Conservation (phyloP, 2,113 vertebrate species). For the Oceanodroma tethys region DNA sequence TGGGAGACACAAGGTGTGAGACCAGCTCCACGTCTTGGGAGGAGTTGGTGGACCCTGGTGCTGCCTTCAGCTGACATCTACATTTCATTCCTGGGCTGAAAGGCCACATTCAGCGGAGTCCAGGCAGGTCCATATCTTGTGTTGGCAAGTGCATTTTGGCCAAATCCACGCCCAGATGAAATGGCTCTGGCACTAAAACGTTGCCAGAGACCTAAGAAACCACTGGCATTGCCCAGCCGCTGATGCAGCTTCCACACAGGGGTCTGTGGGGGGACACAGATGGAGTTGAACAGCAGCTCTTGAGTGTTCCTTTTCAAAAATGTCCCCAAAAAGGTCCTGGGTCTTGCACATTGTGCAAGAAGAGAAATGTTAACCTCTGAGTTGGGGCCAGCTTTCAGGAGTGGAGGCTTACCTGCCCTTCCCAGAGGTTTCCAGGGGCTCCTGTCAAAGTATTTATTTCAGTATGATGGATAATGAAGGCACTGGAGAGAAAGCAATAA, state of each 20-base stretch:
- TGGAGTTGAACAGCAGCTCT: background rate
- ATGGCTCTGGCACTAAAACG: background rate
- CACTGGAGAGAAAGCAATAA: background rate
- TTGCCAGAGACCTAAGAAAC: background rate
- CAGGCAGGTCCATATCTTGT: background rate
- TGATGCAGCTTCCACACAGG: background rate
- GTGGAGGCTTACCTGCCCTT: background rate
- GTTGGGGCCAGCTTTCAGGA: background rate
- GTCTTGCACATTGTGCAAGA: background rate
- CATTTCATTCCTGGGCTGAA: background rate
- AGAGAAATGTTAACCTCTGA: background rate
- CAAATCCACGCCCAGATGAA: background rate
- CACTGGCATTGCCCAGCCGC: background rate
- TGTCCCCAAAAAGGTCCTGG: background rate
- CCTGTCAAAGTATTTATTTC: background rate
- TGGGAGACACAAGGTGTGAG: background rate
- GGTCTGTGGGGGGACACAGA: background rate
- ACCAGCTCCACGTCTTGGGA: background rate
- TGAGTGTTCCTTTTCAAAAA: background rate
- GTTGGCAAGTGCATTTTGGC: background rate
- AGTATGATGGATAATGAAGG: background rate
- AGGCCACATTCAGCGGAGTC: background rate
- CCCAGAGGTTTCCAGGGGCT: background rate
- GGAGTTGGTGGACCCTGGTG: background rate
- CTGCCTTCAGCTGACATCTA: background rate